Evolutionary conservation across 2,888 invertebrate species (phyloP), one percentile per base, ranked within the genome.

Genomic region (Tipula lateralis): DNA sequence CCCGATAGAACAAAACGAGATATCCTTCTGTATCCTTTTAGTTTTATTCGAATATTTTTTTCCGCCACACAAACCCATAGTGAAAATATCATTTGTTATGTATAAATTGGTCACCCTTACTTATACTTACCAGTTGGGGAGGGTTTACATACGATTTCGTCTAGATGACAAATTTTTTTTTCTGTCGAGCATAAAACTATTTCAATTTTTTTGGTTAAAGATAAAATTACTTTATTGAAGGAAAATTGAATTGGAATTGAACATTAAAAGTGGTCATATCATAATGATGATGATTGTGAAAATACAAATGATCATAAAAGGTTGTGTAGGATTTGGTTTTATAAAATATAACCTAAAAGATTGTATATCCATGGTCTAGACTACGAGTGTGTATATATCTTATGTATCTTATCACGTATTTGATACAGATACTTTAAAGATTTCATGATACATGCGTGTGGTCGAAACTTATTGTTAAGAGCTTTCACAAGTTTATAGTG

Each of bases 1-100:
- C 24, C 16, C 1, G n/a, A 16, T 66, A 24, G 7, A 3, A 24
- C 9, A 1, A 66, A 66, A 50, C 19, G 12, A 66, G 19, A 66
- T 66, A 66, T 66, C 66, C 66, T 66, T n/a, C n/a, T 66, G 24
- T 24, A 66, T 66, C 66, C 66, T 66, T 66, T 66, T 66, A 66
- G 24, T 66, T 66, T 66, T 66, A 50, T 66, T 66, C 24, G 24
- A 66, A 24, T 66, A 7, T 32, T 32, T 32, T n/a, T 50, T 50
- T 50, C 44, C 44, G 16, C 16, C 44, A 50, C 16, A 66, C 24
- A 66, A 24, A 66, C 2, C 19, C 66, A 32, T 32, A 66, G 44
- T 50, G 44, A 50, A 50, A 50, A 50, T 50, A 50, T 50, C 44
- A 50, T 50, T 16, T 16, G 44, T 44, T 44, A 16, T 44, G 16